These are phyloP conservation scores for Miltochrista miniata DNA, from an alignment of 2,888 invertebrate species.

Conservation along the genomic window DNA sequence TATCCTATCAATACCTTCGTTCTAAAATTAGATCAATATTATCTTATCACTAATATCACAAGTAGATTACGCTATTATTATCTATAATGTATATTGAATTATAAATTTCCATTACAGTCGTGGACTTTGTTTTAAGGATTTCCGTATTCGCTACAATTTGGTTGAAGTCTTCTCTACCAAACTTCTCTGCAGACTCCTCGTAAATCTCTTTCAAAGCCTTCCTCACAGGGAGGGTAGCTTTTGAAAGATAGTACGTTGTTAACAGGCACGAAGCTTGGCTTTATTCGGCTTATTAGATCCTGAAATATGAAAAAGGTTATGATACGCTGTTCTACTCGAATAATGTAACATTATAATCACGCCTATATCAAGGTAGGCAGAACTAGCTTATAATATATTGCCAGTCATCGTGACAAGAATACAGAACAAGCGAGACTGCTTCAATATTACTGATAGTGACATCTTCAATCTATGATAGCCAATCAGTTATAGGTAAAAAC, in stretches of 20 bases:
- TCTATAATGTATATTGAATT: background rate
- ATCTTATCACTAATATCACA: conserved; percentile 53
- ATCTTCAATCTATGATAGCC: too few species aligned
- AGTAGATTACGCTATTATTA: conserved; percentile 13
- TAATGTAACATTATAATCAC: too few species aligned
- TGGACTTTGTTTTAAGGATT: background rate
- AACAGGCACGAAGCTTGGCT: conserved; percentile 58
- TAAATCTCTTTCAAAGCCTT: conserved; percentile 64
- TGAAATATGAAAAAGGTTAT: conserved; percentile 33
- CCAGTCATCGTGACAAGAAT: too few species aligned
- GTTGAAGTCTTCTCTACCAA: conserved; percentile 45
- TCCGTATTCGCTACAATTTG: background rate
- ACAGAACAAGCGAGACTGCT: too few species aligned
- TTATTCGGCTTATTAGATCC: conserved; percentile 48
- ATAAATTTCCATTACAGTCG: background rate
- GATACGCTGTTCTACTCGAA: background rate
- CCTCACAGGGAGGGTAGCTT: conserved; percentile 55
- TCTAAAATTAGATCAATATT: conserved; percentile 20
- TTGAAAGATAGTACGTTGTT: conserved; percentile 61
- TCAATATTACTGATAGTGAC: too few species aligned
- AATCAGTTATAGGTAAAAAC: too few species aligned
- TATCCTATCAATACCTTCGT: conserved; percentile 15
- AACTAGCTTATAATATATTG: too few species aligned
- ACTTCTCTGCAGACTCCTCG: conserved; percentile 72
- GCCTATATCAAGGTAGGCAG: too few species aligned